phyloP scores from a whole-genome alignment of 1,140 invertebrate species.

The Pantala flavescens region DNA sequence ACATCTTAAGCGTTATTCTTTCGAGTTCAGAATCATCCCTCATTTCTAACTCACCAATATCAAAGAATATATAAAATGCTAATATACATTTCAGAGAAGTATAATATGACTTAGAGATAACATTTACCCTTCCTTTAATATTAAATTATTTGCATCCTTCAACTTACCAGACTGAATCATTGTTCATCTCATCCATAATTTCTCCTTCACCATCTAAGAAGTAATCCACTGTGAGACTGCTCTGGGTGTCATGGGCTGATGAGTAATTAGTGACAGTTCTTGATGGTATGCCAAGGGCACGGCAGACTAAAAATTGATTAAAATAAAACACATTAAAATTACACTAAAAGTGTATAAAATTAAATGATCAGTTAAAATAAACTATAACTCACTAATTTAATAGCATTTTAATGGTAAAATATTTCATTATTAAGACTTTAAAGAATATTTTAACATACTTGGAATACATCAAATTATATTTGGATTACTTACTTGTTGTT shows the following conservation, averaged over 20 bases:
- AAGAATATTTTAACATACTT: no score
- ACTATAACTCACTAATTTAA: background rate
- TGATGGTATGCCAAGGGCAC: slow-evolving; percentile 55
- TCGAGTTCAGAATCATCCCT: no score
- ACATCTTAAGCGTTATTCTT: no score
- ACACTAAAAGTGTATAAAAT: background rate
- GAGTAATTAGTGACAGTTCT: slow-evolving; percentile 64
- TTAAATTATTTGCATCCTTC: no score
- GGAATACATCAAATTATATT: background rate
- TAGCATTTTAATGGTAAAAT: background rate
- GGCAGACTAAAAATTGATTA: slow-evolving; percentile 35
- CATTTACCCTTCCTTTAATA: no score
- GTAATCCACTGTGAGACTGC: slow-evolving; percentile 55
- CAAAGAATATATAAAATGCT: no score
- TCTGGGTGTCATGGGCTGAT: slow-evolving; percentile 66
- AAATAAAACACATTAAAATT: background rate
- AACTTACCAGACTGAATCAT: slow-evolving; percentile 71
- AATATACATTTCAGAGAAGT: no score
- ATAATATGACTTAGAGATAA: no score
- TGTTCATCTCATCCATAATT: slow-evolving; percentile 65
- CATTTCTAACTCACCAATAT: no score
- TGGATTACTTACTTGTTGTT: slow-evolving; percentile 43
- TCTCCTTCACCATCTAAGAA: slow-evolving; percentile 43
- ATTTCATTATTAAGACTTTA: background rate
- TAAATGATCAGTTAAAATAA: background rate